Percentiles rank a stretch among this genome's conserved stretches.
Conservation (phyloP, 2,113 vertebrate species). For the Emydocephalus ijimae region DNA sequence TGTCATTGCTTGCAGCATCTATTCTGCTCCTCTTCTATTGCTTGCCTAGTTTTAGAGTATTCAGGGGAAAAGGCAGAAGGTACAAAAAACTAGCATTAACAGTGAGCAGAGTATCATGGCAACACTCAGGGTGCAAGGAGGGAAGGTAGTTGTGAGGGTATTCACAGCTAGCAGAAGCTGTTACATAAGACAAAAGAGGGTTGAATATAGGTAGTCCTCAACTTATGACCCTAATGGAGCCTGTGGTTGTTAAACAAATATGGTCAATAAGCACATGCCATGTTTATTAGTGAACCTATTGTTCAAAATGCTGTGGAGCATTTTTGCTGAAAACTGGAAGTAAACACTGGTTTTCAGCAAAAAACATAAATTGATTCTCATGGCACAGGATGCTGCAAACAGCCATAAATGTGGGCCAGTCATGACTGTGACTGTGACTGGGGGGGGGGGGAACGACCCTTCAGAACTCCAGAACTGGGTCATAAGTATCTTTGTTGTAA, state of each 20-base stretch:
- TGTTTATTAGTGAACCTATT: not conserved
- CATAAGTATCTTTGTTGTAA: not conserved
- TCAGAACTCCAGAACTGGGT: not conserved
- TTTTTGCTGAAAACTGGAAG: not conserved
- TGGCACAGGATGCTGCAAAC: not conserved
- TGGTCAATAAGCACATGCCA: not conserved
- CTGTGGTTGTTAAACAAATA: not conserved
- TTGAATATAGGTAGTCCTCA: not conserved
- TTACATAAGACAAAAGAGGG: not conserved
- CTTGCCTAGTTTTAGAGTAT: not conserved
- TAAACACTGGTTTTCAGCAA: not conserved
- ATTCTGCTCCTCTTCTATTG: not conserved
- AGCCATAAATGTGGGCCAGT: not conserved
- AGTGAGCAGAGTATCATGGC: not conserved
- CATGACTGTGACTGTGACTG: not conserved
- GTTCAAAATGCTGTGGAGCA: not conserved
- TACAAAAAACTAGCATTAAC: not conserved
- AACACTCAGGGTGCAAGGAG: not conserved
- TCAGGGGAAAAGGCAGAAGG: not conserved
- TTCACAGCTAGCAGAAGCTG: not conserved
- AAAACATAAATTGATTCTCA: not conserved
- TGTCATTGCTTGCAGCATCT: not conserved
- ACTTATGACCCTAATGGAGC: not conserved
- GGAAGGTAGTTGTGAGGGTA: not conserved
- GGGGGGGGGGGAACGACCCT: accelerated